Base-by-base conservation (phyloP, 1,140 invertebrate genomes). In the Teleogryllus occipitalis region DNA sequence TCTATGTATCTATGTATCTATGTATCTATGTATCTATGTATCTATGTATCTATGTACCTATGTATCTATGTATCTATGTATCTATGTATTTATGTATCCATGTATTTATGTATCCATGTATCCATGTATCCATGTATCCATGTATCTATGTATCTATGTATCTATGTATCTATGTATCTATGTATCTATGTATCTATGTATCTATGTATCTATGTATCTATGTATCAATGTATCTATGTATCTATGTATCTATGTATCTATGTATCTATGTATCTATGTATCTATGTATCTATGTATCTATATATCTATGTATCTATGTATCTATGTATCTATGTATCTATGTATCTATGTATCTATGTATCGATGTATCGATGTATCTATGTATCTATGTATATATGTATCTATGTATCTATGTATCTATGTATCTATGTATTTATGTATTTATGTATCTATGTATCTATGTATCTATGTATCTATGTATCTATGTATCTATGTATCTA, bases 41-140 rank as follows among this genome's bases (percentile, higher is more conserved):
- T 78, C 10, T 78, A 47, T 78, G 10, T 78, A 47, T n/a, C n/a
- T n/a, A n/a, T n/a, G n/a, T n/a, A n/a, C n/a, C n/a, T n/a, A n/a
- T n/a, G n/a, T n/a, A n/a, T 49, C 10, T 78, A 47, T 49, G 10
- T 78, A 15, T 49, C 10, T 78, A 22, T 78, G 10, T 49, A 47
- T 78, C 10, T 78, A 47, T 49, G 10, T 78, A 47, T 49, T 8
- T 78, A 47, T 78, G 10, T 78, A 47, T n/a, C n/a, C n/a, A n/a
- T n/a, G n/a, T n/a, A n/a, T n/a, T n/a, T n/a, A n/a, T n/a, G n/a
- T n/a, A n/a, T n/a, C n/a, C n/a, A n/a, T n/a, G n/a, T n/a, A n/a
- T n/a, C n/a, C n/a, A n/a, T n/a, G n/a, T n/a, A n/a, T n/a, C n/a
- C n/a, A n/a, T n/a, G n/a, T n/a, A n/a, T n/a, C n/a, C n/a, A n/a